A percentile compares a stretch with the other conserved stretches of the same genome.
These are phyloP conservation scores for Antitype chi DNA, from an alignment of 2,888 invertebrate species.

Conservation along the genomic window DNA sequence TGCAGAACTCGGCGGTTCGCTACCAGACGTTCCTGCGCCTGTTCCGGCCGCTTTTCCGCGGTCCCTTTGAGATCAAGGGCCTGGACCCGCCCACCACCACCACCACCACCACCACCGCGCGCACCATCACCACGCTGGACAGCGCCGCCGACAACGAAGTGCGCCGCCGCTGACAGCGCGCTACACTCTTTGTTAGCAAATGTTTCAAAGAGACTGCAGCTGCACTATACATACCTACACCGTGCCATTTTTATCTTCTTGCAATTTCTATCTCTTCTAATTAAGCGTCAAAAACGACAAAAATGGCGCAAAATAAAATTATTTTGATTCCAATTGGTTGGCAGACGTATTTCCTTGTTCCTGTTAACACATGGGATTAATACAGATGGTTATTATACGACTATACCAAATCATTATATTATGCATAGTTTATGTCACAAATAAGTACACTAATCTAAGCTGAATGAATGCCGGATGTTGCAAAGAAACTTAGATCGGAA, in stretches of 20 bases:
- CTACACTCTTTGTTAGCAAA: not conserved
- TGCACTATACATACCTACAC: not conserved
- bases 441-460: not conserved
- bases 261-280: not conserved
- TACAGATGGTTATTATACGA: not conserved
- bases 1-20: slow-evolving; percentile 94
- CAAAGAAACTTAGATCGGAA: not conserved
- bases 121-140: slow-evolving; percentile 50
- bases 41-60: slow-evolving; percentile 94
- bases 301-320: not conserved
- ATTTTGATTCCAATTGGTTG: not conserved
- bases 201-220: not conserved
- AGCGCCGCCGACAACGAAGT: slow-evolving; percentile 75
- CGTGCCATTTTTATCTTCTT: slow-evolving; percentile 31
- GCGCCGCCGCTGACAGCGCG: slow-evolving; percentile 69
- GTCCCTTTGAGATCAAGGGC: slow-evolving; percentile 94
- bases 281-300: not conserved
- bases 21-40: slow-evolving; percentile 93
- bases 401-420: not conserved
- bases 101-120: slow-evolving; percentile 71
- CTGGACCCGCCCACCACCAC: slow-evolving; percentile 91
- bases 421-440: not conserved
- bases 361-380: no score
- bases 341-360: not conserved
- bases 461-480: not conserved